phyloP scores from a whole-genome alignment of 2,888 invertebrate genomes.

The Augiades crinisus region DNA sequence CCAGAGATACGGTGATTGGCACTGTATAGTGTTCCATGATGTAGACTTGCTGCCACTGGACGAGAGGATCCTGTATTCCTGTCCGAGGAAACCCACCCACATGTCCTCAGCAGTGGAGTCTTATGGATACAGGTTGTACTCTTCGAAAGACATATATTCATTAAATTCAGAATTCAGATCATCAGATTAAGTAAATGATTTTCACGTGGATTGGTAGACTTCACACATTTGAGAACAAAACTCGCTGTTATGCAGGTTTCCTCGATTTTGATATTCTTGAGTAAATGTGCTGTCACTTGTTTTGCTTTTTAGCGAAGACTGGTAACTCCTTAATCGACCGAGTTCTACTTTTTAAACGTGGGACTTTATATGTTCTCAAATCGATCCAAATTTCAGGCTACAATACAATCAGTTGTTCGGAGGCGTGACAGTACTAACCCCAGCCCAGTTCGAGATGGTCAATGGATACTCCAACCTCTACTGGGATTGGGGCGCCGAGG shows the following conservation, averaged over 20 bases:
- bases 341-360: too few species aligned
- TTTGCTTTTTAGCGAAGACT: too few species aligned
- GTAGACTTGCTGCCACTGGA: slow-evolving; percentile 94
- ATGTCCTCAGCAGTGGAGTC: slow-evolving; percentile 83
- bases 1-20: slow-evolving; percentile 83
- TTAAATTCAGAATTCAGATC: too few species aligned
- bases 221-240: too few species aligned
- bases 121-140: slow-evolving; percentile 4
- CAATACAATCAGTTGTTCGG: slow-evolving; percentile 93
- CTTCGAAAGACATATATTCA: neutral
- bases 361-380: too few species aligned
- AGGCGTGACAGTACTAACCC: slow-evolving; percentile 92
- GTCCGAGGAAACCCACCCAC: slow-evolving; percentile 91
- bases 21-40: slow-evolving; percentile 95
- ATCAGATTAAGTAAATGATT: too few species aligned
- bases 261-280: too few species aligned
- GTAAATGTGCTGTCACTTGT: too few species aligned
- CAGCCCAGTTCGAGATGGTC: slow-evolving; percentile 87
- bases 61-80: slow-evolving; percentile 91
- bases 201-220: too few species aligned
- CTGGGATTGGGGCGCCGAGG: slow-evolving; percentile 98
- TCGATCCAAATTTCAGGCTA: slow-evolving; percentile 76
- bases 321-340: too few species aligned
- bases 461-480: slow-evolving; percentile 94
- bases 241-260: too few species aligned